phyloP scores from a whole-genome alignment of 2,113 vertebrate genomes.

The Istiophorus platypterus region DNA sequence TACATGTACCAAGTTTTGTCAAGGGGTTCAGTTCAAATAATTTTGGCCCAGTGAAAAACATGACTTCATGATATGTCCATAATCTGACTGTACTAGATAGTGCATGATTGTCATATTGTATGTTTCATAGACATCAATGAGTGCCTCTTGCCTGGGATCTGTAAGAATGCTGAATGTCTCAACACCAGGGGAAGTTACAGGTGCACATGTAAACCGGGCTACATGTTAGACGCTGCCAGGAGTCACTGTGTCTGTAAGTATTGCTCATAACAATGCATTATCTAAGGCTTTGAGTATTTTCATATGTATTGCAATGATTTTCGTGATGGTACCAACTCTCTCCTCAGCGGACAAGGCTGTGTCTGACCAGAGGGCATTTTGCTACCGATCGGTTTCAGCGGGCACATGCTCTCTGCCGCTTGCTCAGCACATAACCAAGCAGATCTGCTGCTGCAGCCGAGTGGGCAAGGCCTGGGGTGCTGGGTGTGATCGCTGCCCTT shows the following conservation, averaged over 20 bases:
- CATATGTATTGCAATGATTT: neutral
- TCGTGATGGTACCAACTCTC: neutral
- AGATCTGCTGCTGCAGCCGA: conserved; percentile 88
- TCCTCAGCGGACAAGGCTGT: conserved; percentile 92
- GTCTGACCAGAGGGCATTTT: conserved; percentile 88
- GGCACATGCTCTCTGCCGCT: conserved; percentile 78
- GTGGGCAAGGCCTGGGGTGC: conserved; percentile 86
- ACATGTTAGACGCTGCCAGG: conserved; percentile 84
- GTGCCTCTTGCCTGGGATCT: conserved; percentile 84
- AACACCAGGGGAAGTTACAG: conserved; percentile 87
- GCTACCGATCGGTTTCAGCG: conserved; percentile 78
- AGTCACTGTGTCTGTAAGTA: conserved; percentile 87
- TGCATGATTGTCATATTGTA: conserved; percentile 15
- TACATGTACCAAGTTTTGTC: conserved; percentile 5
- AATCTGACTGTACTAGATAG: neutral
- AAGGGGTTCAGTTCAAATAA: conserved; percentile 36
- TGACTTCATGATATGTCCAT: conserved; percentile 47
- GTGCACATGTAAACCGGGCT: conserved; percentile 86
- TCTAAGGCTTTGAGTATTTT: neutral
- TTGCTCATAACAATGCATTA: neutral
- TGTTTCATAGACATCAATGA: conserved; percentile 86
- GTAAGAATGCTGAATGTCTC: conserved; percentile 85
- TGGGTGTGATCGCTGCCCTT: conserved; percentile 82
- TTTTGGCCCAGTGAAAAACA: conserved; percentile 22
- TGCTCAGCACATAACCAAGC: conserved; percentile 83